A percentile compares a stretch with the other conserved stretches of the same genome.
Evolutionary conservation across 2,888 invertebrate genomes (phyloP).

Genomic region (Phengaris arion): DNA sequence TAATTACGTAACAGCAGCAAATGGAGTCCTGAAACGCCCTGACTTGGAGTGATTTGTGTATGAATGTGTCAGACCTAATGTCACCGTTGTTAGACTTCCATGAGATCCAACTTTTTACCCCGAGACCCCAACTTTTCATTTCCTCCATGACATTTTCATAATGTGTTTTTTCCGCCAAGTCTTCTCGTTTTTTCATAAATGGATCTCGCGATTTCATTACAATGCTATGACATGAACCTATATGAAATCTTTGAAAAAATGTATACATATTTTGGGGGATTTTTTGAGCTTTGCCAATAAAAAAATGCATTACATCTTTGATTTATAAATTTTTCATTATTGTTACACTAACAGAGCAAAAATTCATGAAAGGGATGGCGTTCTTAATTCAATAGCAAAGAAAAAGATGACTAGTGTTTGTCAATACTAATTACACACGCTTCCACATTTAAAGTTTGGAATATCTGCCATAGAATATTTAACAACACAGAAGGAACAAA

Average conservation of each 20-base stretch:
- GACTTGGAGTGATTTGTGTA: slow-evolving; percentile 22
- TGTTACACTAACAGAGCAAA: too few species aligned
- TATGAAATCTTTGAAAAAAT: neutral
- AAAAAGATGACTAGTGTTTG: too few species aligned
- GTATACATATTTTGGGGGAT: neutral
- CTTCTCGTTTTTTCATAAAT: neutral
- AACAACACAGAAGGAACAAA: too few species aligned
- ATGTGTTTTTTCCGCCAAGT: slow-evolving; percentile 21
- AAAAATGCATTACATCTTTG: too few species aligned
- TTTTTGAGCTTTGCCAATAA: neutral
- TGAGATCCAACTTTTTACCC: slow-evolving; percentile 24
- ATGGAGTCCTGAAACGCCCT: neutral
- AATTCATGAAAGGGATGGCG: too few species aligned
- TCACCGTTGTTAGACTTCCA: slow-evolving; percentile 6
- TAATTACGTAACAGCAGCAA: neutral
- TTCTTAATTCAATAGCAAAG: too few species aligned
- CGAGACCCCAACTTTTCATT: slow-evolving; percentile 23
- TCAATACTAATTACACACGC: too few species aligned
- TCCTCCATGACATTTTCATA: slow-evolving; percentile 22
- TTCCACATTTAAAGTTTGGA: too few species aligned
- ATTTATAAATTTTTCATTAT: too few species aligned
- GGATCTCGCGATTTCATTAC: slow-evolving; percentile 7
- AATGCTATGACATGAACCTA: neutral
- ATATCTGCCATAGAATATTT: too few species aligned
- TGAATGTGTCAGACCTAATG: slow-evolving; percentile 16